Percentiles rank a stretch among this genome's conserved stretches.
phyloP scores from a whole-genome alignment of 2,113 vertebrate genomes.

The Nyctereutes procyonoides region DNA sequence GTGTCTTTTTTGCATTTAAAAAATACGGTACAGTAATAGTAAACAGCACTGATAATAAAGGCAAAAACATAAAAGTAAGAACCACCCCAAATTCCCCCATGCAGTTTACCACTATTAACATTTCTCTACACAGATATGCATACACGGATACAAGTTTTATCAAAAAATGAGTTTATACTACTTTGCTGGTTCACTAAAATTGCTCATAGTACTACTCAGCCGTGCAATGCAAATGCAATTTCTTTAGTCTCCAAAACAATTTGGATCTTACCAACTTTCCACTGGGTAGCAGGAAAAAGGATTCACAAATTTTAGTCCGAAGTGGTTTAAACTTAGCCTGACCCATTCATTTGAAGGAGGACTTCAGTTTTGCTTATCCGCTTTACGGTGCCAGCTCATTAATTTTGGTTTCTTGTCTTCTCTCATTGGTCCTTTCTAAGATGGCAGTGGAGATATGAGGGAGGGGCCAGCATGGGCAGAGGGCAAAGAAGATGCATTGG shows the following conservation, averaged over 20 bases:
- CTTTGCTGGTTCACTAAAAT: background rate
- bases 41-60: background rate
- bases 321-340: background rate
- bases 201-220: background rate
- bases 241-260: background rate
- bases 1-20: background rate
- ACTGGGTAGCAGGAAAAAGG: background rate
- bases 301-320: background rate
- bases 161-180: background rate
- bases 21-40: background rate
- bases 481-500: background rate
- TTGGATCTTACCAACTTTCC: background rate
- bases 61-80: background rate
- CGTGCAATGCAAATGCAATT: background rate
- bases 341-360: background rate
- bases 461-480: background rate
- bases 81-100: background rate
- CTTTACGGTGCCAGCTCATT: background rate
- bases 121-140: background rate
- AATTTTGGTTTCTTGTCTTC: background rate
- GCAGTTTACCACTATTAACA: background rate
- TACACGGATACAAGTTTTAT: background rate
- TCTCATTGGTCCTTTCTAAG: background rate
- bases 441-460: background rate
- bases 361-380: background rate